Evolutionary conservation across 2,797 vertebrate genomes (phyloP).

Genomic region (Acipenser transmontanus): DNA sequence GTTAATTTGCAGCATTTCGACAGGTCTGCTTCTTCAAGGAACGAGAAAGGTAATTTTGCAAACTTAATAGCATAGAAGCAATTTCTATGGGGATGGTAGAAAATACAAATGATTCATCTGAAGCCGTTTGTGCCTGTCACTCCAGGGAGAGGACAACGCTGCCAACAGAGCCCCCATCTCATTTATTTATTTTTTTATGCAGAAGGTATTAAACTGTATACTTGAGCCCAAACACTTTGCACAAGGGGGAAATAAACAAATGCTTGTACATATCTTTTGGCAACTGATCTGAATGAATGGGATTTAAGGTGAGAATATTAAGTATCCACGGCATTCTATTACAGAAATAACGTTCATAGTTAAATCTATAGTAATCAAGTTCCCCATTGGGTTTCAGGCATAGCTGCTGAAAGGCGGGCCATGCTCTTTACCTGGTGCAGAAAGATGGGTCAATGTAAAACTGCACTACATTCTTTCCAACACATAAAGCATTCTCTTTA

Average conservation of each 20-base stretch:
- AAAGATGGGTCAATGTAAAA: no score
- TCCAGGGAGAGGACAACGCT: slow-evolving; percentile 39
- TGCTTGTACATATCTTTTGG: slow-evolving; percentile 30
- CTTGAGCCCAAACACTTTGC: slow-evolving; percentile 53
- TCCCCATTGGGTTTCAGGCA: no score
- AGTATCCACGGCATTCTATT: no score
- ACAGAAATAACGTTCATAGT: no score
- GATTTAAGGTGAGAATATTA: no score
- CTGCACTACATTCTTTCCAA: no score
- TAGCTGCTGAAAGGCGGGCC: no score
- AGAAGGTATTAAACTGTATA: slow-evolving; percentile 58
- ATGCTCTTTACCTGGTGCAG: no score
- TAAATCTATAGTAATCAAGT: no score
- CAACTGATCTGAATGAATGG: slow-evolving; percentile 32
- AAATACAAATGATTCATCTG: slow-evolving; percentile 65
- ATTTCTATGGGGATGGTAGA: slow-evolving; percentile 53
- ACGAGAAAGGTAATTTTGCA: slow-evolving; percentile 38
- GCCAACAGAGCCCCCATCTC: slow-evolving; percentile 54
- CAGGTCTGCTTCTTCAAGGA: slow-evolving; percentile 36
- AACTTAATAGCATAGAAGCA: slow-evolving; percentile 43
- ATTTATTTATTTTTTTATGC: slow-evolving; percentile 51
- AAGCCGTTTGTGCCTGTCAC: slow-evolving; percentile 50
- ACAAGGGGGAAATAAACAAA: slow-evolving; percentile 43
- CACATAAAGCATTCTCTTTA: no score
- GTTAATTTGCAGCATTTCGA: slow-evolving; percentile 39